These are phyloP conservation scores for Geopemphigus sp. DNA, from an alignment of 1,140 invertebrate species.

Conservation along the genomic window DNA sequence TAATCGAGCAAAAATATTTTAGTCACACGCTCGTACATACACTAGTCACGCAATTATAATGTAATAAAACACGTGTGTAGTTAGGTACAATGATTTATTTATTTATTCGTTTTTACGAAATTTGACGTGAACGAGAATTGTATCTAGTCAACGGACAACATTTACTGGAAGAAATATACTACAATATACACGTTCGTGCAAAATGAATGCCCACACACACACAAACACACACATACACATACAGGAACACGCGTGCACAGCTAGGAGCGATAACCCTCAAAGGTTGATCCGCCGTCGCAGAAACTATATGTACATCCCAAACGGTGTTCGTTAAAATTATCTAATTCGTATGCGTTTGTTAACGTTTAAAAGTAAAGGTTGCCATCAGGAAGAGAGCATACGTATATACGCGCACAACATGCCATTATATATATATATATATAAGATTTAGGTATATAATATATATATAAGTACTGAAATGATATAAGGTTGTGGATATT, in stretches of 20 bases:
- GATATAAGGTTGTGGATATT: no score
- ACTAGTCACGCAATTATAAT: background rate
- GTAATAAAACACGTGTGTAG: no score
- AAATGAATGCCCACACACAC: background rate
- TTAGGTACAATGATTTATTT: no score
- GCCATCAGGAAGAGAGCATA: background rate
- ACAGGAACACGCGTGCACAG: background rate
- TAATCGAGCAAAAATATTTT: no score
- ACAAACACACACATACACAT: no score
- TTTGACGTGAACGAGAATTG: background rate
- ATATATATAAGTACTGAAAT: no score
- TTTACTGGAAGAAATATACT: background rate
- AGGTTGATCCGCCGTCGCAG: background rate
- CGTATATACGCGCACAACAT: background rate
- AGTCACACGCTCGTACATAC: background rate
- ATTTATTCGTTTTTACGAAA: background rate
- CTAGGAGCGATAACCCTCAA: conserved; percentile 8
- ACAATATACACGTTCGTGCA: background rate
- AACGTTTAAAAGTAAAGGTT: conserved; percentile 27
- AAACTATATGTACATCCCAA: background rate
- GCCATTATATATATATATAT: no score
- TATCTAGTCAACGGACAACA: no score
- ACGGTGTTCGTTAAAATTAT: conserved; percentile 26
- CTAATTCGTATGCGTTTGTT: background rate
- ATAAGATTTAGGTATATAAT: no score